Evolutionary conservation across 1,140 invertebrate genomes (phyloP), one percentile per base, ranked within the genome.

Genomic region (Steinernema khuongi): DNA sequence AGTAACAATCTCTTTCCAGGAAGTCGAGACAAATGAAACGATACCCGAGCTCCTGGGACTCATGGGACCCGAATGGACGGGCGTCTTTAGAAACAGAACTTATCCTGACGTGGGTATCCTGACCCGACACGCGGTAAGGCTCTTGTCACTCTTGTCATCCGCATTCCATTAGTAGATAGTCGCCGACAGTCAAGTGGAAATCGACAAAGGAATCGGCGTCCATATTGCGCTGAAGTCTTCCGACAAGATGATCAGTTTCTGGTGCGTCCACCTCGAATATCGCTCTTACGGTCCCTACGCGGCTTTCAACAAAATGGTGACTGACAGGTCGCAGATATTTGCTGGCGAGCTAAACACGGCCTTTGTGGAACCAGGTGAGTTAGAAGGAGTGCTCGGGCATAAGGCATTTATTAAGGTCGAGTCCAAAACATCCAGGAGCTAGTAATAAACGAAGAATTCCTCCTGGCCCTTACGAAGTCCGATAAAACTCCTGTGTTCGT

Each of bases 251-350:
- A 60, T 78, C 19, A n/a, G 72, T 19, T 75, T 79, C 32, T 81
- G 77, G 77, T 74, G 74, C 0, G 26, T 79, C 31, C 80, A 81
- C 67, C 68, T 81, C 1, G 77, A 79, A 7, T 77, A 79, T 44
- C 43, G 32, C 1, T 69, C 74, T 17, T 81, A 81, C 67, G 80
- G 80, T 19, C 80, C 80, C 1, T 81, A 81, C 31, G 77, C 78
- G 18, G 71, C 72, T 0, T 72, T 74, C 44, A 81, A 81, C 31
- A 81, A 79, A 66, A 19, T 77, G 26, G 80, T 81, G 17, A 80
- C 50, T 18, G 71, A 75, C 18, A 18, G 68, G 22, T 44, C 50
- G 22, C 74, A 76, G 29, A 75, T 81, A 22, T 66, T 73, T 68
- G 70, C 74, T 31, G 79, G 79, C 33, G 79, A 79, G 68, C 19